These are phyloP conservation scores for Campylomormyrus numenius DNA, from an alignment of 2,113 vertebrate genomes.

Conservation along the genomic window DNA sequence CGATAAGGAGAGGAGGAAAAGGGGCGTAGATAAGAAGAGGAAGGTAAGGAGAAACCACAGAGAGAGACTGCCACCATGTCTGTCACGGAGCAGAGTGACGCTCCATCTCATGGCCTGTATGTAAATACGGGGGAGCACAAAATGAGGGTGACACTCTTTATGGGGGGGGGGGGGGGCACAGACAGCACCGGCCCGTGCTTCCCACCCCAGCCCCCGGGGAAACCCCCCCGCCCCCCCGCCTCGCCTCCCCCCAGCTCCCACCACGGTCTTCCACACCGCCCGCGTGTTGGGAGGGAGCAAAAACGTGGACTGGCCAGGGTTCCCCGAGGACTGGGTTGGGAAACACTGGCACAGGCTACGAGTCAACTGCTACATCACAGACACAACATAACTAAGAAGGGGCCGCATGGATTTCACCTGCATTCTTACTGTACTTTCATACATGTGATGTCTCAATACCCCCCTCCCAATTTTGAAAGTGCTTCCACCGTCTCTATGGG, in stretches of 20 bases:
- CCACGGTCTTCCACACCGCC: too few relatives aligned
- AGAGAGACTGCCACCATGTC: background rate
- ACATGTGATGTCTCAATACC: background rate
- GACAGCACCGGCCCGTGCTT: background rate
- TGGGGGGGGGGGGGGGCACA: background rate
- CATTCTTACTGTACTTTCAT: background rate
- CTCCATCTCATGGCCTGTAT: background rate
- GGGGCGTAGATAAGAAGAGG: background rate
- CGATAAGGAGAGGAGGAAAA: background rate
- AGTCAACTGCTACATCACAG: background rate
- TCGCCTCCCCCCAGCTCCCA: too few relatives aligned
- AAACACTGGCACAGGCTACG: background rate
- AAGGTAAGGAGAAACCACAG: background rate
- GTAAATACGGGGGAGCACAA: background rate
- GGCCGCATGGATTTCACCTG: background rate
- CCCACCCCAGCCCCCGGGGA: too few relatives aligned
- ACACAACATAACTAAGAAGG: background rate
- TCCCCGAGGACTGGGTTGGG: too few relatives aligned
- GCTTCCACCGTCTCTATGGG: background rate
- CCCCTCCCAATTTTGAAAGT: background rate
- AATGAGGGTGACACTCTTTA: background rate
- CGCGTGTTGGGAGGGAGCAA: too few relatives aligned
- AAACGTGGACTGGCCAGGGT: too few relatives aligned
- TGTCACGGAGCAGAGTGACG: background rate
- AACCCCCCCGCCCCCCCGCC: too few relatives aligned